Percentiles rank a stretch among this genome's conserved stretches.
Evolutionary conservation across 2,888 invertebrate species (phyloP).

Genomic region (Malthinus flaveolus): DNA sequence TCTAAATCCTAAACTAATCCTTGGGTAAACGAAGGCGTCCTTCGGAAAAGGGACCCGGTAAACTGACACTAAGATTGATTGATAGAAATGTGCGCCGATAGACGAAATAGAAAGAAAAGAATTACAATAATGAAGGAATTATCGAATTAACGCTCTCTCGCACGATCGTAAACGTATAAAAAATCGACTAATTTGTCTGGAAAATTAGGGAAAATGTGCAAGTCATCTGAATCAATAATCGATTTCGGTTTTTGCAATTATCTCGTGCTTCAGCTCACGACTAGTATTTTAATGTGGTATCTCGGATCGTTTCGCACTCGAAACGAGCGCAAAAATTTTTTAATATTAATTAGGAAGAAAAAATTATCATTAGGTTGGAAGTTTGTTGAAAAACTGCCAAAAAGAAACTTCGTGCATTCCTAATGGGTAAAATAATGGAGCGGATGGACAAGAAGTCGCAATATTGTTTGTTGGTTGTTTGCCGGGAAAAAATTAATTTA

Average conservation of each 20-base stretch:
- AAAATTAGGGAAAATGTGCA: constrained; percentile 26
- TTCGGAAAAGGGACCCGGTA: constrained; percentile 33
- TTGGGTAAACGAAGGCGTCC: constrained; percentile 35
- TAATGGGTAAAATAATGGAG: no score
- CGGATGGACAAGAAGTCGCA: no score
- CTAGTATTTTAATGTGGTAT: no score
- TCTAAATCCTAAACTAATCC: constrained; percentile 46
- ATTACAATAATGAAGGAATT: constrained; percentile 52
- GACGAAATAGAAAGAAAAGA: constrained; percentile 44
- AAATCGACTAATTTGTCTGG: background rate
- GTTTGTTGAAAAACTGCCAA: no score
- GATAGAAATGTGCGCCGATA: constrained; percentile 47
- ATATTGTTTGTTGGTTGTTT: no score
- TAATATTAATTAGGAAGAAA: no score
- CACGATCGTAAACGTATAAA: background rate
- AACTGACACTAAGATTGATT: constrained; percentile 55
- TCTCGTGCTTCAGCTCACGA: constrained; percentile 6
- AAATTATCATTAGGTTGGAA: no score
- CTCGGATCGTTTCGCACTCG: no score
- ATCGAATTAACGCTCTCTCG: constrained; percentile 30
- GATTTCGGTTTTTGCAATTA: constrained; percentile 33
- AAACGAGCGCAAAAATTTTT: no score
- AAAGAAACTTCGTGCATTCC: no score
- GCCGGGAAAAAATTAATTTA: background rate
- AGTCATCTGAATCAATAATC: constrained; percentile 36